phyloP scores from a whole-genome alignment of 2,888 invertebrate genomes.

The Hedya salicella region DNA sequence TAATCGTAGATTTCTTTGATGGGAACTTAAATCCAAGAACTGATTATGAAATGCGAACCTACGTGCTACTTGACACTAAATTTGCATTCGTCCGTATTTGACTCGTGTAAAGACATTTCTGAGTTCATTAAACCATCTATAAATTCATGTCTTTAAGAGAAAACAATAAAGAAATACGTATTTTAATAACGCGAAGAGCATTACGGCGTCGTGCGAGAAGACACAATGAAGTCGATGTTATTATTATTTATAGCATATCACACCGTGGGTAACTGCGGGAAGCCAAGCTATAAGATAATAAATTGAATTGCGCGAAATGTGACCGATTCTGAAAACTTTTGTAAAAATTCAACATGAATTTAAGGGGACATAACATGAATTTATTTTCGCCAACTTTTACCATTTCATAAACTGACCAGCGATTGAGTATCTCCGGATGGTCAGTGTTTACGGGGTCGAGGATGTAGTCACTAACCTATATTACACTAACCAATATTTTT shows the following conservation, averaged over 20 bases:
- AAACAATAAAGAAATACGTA: background rate
- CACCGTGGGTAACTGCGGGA: constrained; percentile 30
- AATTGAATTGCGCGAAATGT: constrained; percentile 29
- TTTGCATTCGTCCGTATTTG: too few species aligned
- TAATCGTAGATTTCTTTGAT: too few species aligned
- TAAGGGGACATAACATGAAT: background rate
- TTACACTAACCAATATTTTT: too few species aligned
- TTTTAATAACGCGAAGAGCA: constrained; percentile 7
- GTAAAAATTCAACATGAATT: background rate
- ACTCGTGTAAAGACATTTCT: background rate
- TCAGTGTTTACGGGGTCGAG: too few species aligned
- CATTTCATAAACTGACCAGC: too few species aligned
- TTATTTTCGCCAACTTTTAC: too few species aligned
- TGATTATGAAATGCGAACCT: too few species aligned
- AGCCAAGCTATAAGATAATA: constrained; percentile 34
- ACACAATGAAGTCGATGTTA: constrained; percentile 30
- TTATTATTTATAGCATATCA: constrained; percentile 35
- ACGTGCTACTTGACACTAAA: too few species aligned
- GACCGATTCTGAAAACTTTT: constrained; percentile 25
- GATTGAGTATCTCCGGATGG: too few species aligned
- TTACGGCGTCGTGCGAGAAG: background rate
- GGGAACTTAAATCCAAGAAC: too few species aligned
- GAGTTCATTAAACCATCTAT: background rate
- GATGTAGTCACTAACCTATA: too few species aligned
- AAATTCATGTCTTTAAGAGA: background rate